phyloP scores from a whole-genome alignment of 2,113 vertebrate species.

The Gasterosteus nipponicus region DNA sequence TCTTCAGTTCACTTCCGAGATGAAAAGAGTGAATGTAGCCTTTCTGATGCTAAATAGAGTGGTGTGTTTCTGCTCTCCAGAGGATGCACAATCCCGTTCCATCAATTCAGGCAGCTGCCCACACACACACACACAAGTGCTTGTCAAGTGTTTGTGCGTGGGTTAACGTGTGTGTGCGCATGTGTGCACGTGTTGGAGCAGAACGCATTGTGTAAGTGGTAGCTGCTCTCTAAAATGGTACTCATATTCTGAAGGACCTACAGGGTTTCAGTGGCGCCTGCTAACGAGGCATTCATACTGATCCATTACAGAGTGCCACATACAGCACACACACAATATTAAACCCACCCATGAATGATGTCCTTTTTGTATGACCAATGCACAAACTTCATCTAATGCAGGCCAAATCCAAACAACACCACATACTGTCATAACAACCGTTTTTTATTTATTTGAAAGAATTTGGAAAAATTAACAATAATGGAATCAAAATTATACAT shows the following conservation, averaged over 20 bases:
- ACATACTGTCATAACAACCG: not conserved
- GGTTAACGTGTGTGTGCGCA: constrained; percentile 49
- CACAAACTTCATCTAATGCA: not conserved
- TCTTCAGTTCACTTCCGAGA: constrained; percentile 63
- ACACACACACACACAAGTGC: constrained; percentile 80
- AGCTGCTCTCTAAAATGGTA: constrained; percentile 71
- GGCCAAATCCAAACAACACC: not conserved
- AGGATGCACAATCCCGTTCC: constrained; percentile 72
- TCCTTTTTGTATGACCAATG: not conserved
- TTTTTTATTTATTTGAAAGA: not conserved
- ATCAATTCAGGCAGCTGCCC: constrained; percentile 77
- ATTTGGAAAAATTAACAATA: not conserved
- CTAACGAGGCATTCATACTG: constrained; percentile 79
- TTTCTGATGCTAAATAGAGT: constrained; percentile 73
- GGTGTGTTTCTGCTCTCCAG: constrained; percentile 67
- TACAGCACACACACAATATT: constrained; percentile 15
- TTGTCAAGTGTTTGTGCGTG: constrained; percentile 71
- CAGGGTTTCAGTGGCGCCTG: constrained; percentile 70
- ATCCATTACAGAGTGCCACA: constrained; percentile 67
- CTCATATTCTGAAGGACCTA: constrained; percentile 74
- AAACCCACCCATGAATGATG: constrained; percentile 25
- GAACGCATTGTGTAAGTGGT: constrained; percentile 68
- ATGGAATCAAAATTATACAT: not conserved
- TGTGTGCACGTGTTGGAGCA: constrained; percentile 33
- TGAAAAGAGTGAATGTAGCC: constrained; percentile 69